These are phyloP conservation scores for Marmota monax DNA, from an alignment of 2,113 vertebrate genomes.

Conservation along the genomic window DNA sequence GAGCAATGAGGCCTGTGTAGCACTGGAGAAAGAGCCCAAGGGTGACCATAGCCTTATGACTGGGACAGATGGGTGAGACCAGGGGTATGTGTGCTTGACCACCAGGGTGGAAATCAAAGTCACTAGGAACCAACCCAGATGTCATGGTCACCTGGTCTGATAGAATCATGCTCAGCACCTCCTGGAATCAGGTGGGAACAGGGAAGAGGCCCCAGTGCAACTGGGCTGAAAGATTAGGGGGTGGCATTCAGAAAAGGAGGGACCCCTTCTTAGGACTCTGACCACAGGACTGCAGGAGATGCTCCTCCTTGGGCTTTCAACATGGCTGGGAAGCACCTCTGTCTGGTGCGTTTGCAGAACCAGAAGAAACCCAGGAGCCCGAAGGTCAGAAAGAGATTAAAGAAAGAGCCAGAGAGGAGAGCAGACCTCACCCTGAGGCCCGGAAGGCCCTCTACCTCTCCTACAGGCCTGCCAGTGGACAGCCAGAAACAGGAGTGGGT, in stretches of 20 bases:
- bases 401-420: background rate
- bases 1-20: background rate
- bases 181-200: background rate
- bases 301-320: background rate
- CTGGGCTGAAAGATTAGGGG: fast-evolving
- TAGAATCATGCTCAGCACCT: background rate
- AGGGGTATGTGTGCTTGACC: background rate
- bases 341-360: background rate
- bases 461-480: background rate
- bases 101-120: background rate
- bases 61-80: background rate
- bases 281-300: background rate
- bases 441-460: background rate
- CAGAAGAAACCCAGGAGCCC: background rate
- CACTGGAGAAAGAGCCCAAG: background rate
- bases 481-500: background rate
- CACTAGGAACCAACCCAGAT: background rate
- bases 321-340: background rate
- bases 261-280: background rate
- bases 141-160: fast-evolving
- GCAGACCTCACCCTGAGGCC: background rate
- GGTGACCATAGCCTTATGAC: background rate
- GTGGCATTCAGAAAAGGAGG: background rate
- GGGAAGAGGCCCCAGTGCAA: background rate
- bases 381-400: background rate